Base-by-base conservation (phyloP, 2,797 vertebrate genomes). In the Sebastes umbrosus region DNA sequence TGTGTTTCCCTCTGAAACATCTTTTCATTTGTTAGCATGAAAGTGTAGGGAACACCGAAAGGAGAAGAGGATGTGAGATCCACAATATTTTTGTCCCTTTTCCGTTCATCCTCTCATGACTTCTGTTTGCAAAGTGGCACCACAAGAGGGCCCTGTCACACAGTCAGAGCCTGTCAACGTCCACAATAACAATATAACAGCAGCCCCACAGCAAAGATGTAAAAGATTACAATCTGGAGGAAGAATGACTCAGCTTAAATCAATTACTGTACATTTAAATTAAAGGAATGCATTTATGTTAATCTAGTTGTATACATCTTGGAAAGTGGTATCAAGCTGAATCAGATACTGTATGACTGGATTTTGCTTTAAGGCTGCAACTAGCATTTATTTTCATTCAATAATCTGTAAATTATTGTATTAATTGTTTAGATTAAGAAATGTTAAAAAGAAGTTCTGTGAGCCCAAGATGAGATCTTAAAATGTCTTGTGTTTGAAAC, bases 71-170 rank as follows among this genome's bases (percentile, higher is more conserved):
- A 71, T 34, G 25, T 6, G 22, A 62, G 11, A 59, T 14, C 1
- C 16, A 20, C 14, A 6, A 58, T 13, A 12, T 8, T n/a, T 25
- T 1, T 10, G n/a, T 29, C 55, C 20, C 24, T 6, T 5, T 50
- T 24, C 14, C 12, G 20, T 4, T 27, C 18, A 9, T 27, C 13
- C 6, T 36, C 3, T 31, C 3, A 12, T 75, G 36, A 69, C 12
- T 36, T 72, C 54, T 82, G 52, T 63, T 83, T 88, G 43, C 78
- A 60, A 25, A 7, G 1, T 55, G 52, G 4, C 24, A 63, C 89
- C 92, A 88, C 91, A 85, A 92, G 92, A 87, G 77, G 88, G 87
- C 86, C 6, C 73, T 64, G 85, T 86, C 65, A 36, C 81, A 87
- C 85, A 88, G 78, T 69, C 46, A 71, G 63, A 84, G 16, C 6